Conservation (phyloP, 2,888 invertebrate species). For the Gari tellinella region DNA sequence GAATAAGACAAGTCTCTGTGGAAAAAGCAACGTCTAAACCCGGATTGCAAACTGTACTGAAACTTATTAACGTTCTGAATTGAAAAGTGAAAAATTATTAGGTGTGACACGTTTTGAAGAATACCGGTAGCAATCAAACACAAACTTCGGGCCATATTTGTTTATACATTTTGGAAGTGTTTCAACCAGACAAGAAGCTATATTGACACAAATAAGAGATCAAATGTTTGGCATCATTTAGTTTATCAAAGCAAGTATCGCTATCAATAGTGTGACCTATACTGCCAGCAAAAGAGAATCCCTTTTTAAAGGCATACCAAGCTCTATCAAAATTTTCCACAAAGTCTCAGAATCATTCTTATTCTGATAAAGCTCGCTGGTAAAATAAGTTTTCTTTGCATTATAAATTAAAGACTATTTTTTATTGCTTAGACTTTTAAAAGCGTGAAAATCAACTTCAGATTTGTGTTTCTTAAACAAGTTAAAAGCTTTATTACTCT, state of each 20-base stretch:
- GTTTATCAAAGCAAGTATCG: conserved; percentile 13
- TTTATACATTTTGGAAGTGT: conserved; percentile 7
- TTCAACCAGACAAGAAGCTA: conserved; percentile 22
- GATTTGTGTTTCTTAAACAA: too few relatives aligned
- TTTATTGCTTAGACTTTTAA: too few relatives aligned
- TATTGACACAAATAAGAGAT: conserved; percentile 11
- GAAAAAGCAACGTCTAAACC: neutral
- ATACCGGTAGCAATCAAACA: conserved; percentile 1
- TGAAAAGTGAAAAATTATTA: neutral
- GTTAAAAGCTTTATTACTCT: conserved; percentile 12
- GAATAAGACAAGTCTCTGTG: neutral
- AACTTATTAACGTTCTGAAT: neutral
- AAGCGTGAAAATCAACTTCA: too few relatives aligned
- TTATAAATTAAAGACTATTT: too few relatives aligned
- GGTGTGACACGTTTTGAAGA: conserved; percentile 5
- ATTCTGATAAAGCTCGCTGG: neutral
- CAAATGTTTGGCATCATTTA: conserved; percentile 8
- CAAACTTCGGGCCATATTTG: conserved; percentile 10
- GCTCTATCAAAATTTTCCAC: neutral
- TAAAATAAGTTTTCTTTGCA: too few relatives aligned
- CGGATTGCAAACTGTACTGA: neutral
- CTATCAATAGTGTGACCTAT: conserved; percentile 12
- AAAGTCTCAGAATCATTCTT: neutral
- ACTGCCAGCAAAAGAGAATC: neutral
- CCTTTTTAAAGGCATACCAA: neutral